Evolutionary conservation across 2,797 vertebrate species (phyloP), one percentile per base, ranked within the genome.

Genomic region (Phataginus tricuspis): DNA sequence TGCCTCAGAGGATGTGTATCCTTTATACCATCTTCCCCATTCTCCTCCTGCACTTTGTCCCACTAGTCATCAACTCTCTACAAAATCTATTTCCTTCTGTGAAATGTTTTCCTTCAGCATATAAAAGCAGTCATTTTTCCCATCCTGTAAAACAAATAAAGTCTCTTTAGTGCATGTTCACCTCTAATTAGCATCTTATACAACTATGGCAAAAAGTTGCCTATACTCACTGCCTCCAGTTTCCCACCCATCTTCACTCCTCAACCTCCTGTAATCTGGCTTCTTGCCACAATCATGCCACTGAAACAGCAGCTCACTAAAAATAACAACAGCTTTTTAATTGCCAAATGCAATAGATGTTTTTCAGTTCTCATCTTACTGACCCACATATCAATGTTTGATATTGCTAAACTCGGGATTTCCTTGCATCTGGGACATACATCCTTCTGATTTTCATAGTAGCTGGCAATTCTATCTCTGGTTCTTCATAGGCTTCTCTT

Each of bases 81-180:
- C 23, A 64, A 92, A 57, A 59, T 16, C 27, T 59, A 29, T 66
- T 71, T 63, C 74, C 64, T 71, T 51, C 34, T 57, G 9, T 29
- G 92, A 93, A 77, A 66, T 86, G 27, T 72, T 93, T 71, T 93
- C 75, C 69, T 27, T 87, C 13, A 7, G 45, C 2, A 68, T 78
- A 64, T 93, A 72, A 77, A 93, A 91, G 91, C 71, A 23, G 55
- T 71, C 53, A 23, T 31, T 79, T 80, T 86, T 64, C 57, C 49
- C 6, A 68, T 69, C 19, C 25, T 83, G 42, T 61, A 66, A 49
- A 88, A 34, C 21, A 31, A 84, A 72, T 16, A 19, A 82, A 72
- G 13, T 45, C 45, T 45, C 45, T 45, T 45, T 45, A 45, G 45
- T 45, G 45, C 13, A 29, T 57, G 45, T 59, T 90, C 78, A 85